These are phyloP conservation scores for Rallus limicola DNA, from an alignment of 2,113 vertebrate genomes.

Conservation along the genomic window DNA sequence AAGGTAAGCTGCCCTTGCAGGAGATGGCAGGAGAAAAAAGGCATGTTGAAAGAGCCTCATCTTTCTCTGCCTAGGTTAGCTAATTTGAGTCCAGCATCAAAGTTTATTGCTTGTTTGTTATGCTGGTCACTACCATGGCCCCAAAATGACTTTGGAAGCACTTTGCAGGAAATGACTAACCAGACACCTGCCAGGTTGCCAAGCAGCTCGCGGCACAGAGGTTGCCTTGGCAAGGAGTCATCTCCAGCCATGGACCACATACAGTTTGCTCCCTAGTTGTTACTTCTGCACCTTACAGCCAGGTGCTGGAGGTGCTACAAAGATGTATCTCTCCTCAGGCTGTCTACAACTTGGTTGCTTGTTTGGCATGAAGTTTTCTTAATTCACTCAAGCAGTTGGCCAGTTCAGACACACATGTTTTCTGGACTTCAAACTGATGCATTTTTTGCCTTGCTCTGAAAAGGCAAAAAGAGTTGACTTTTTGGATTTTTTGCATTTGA, in stretches of 20 bases:
- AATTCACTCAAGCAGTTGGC: not conserved
- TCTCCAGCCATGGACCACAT: rapidly evolving
- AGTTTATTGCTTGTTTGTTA: not conserved
- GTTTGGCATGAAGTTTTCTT: not conserved
- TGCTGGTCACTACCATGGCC: not conserved
- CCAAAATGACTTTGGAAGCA: not conserved
- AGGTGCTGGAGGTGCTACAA: not conserved
- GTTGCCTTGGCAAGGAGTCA: not conserved
- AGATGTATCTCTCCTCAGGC: not conserved
- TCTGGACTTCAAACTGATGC: not conserved
- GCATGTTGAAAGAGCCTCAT: not conserved
- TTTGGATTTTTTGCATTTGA: not conserved
- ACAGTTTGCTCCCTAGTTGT: not conserved
- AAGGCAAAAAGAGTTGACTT: not conserved
- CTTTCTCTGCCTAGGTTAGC: not conserved
- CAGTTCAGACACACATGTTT: not conserved
- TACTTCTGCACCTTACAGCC: not conserved
- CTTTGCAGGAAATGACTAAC: not conserved
- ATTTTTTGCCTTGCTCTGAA: not conserved
- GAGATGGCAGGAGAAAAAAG: not conserved
- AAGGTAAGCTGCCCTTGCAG: conserved; percentile 19
- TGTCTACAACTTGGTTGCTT: not conserved
- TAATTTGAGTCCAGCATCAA: not conserved
- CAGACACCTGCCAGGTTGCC: not conserved
- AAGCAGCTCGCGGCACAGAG: not conserved